Base-by-base conservation (phyloP, 2,888 invertebrate species). In the Molanna angustata region DNA sequence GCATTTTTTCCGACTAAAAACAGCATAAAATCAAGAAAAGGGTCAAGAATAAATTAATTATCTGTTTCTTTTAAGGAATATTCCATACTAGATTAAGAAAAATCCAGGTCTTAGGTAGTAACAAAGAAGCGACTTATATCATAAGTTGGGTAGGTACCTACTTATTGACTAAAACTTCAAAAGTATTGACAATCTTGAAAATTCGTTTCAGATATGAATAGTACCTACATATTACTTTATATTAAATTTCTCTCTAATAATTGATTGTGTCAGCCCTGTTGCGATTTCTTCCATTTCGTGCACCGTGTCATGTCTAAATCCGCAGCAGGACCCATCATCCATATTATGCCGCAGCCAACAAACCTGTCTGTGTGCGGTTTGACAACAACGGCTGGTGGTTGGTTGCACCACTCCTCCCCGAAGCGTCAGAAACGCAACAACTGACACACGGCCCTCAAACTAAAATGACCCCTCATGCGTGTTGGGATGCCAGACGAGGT, bases 381-480 rank as follows among this genome's bases (percentile, higher is more conserved):
- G 57, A 57, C 54, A 52, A 45, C 57, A n/a, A n/a, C n/a, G 52
- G 57, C 57, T 57, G 57, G 51, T 51, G 39, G 14, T 46, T 33
- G 44, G 14, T 45, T 37, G 20, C n/a, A n/a, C n/a, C n/a, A n/a
- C n/a, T n/a, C n/a, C n/a, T n/a, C n/a, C n/a, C n/a, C n/a, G 46
- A 11, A 7, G 19, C 40, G 3, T 7, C 7, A 4, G 7, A 27
- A 13, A 31, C 43, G 13, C 31, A 31, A 14, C 22, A 39, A 27
- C 46, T 35, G 27, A 27, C 41, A 14, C 16, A 9, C 22, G 16
- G 27, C 13, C 2, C 17, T 2, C 22, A 42, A 42, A 13, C 42
- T 11, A 42, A 42, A 37, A 35, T 35, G 37, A 19, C 20, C 47
- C 22, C 20, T 17, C 41, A 41, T 41, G 41, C 41, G 41, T 20